These are phyloP conservation scores for Ochropacha duplaris DNA, from an alignment of 2,888 invertebrate genomes.

Conservation along the genomic window DNA sequence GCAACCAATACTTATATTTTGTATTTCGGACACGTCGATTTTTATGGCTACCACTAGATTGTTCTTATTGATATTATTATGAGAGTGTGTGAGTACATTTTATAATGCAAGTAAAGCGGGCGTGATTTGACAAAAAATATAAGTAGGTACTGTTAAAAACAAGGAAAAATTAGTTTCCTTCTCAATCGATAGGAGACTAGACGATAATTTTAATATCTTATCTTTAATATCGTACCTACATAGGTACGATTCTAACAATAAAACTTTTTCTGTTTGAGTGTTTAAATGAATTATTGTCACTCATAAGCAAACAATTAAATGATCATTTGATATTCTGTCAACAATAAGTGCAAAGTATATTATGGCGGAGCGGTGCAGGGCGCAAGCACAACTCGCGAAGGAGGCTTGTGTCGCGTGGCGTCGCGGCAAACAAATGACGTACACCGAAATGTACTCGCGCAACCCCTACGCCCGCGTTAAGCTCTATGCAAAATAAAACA, in stretches of 20 bases:
- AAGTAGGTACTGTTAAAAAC: too few species aligned
- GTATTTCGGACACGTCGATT: slow-evolving; percentile 25
- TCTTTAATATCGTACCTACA: too few species aligned
- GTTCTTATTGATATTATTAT: slow-evolving; percentile 17
- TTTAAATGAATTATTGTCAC: neutral
- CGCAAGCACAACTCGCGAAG: slow-evolving; percentile 1
- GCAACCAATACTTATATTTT: slow-evolving; percentile 30
- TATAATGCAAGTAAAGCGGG: too few species aligned
- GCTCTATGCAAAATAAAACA: slow-evolving; percentile 83
- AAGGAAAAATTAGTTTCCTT: too few species aligned
- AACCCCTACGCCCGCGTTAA: slow-evolving; percentile 62
- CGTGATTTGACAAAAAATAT: too few species aligned
- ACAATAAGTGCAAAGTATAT: slow-evolving; percentile 63
- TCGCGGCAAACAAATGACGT: slow-evolving; percentile 76
- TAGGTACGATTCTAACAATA: neutral
- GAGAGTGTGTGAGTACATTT: too few species aligned
- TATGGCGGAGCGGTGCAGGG: slow-evolving; percentile 23
- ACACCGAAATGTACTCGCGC: slow-evolving; percentile 81
- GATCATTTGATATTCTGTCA: slow-evolving; percentile 76
- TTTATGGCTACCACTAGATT: slow-evolving; percentile 9
- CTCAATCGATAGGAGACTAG: neutral
- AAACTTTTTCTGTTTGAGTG: too few species aligned
- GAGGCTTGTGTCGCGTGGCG: slow-evolving; percentile 16
- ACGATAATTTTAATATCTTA: too few species aligned
- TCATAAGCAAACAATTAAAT: slow-evolving; percentile 50